Evolutionary conservation across 2,888 invertebrate species (phyloP), one percentile per base, ranked within the genome.

Genomic region (Hololepta plana): DNA sequence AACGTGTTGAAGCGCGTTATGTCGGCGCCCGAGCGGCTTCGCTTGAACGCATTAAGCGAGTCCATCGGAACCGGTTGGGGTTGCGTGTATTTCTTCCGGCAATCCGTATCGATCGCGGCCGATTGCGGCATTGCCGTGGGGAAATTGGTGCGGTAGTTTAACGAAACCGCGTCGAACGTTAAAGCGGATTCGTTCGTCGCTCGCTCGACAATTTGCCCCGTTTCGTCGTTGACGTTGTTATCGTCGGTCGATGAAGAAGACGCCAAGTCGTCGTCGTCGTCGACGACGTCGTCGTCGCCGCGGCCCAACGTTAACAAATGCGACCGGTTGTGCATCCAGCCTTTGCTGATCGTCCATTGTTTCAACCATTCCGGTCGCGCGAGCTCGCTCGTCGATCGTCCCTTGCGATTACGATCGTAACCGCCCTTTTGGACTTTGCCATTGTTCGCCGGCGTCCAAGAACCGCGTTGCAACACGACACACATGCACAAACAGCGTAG

Each of bases 301-400:
- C 10, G 29, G 22, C 40, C 45, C 14, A 51, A 34, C 19, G 41
- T 41, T 10, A 53, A 35, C 32, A 53, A 37, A 37, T 52, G 52
- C 6, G 47, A 46, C 25, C 49, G 40, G 33, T 54, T 54, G 30
- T 53, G 53, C 31, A 53, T 48, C 55, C 55, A 55, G 2, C 54
- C 55, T 32, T 55, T 55, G 29, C 53, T 53, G n/a, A 55, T 53
- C 1, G 55, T 55, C 55, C 55, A 55, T 34, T 55, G 53, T 30
- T 53, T 54, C 21, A 52, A 32, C 55, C 55, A 55, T 31, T 49
- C 52, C 1, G 51, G 51, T 37, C 45, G 49, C 5, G 27, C 26
- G 3, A 31, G 13, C 20, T n/a, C n/a, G n/a, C n/a, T n/a, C n/a
- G n/a, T n/a, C n/a, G n/a, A n/a, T n/a, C n/a, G n/a, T n/a, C n/a